A percentile compares a stretch with the other conserved stretches of the same genome.
These are phyloP conservation scores for Loxodonta africana DNA, from an alignment of 2,113 vertebrate genomes.

Conservation along the genomic window DNA sequence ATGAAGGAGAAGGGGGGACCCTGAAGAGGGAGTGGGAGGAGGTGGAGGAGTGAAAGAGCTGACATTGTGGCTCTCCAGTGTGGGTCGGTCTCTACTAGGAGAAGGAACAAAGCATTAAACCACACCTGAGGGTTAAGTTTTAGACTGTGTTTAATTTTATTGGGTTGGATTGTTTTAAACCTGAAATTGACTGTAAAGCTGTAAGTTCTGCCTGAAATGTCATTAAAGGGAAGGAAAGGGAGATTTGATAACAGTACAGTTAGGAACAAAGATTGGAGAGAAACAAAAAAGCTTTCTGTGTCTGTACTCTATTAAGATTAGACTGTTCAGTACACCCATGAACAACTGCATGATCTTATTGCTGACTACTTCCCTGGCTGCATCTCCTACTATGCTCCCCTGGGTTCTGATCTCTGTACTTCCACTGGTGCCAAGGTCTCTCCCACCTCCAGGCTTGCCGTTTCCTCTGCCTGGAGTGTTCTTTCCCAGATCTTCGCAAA, in stretches of 20 bases:
- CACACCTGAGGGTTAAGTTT: conserved; percentile 6
- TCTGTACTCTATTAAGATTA: background rate
- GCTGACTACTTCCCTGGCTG: background rate
- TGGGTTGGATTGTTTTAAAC: background rate
- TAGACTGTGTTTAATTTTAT: background rate
- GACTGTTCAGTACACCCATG: background rate
- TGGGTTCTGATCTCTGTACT: background rate
- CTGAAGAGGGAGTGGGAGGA: too few relatives aligned
- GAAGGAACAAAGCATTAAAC: background rate
- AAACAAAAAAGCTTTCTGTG: background rate
- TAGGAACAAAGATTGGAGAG: conserved; percentile 2
- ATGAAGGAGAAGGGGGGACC: background rate
- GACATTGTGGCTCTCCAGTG: background rate
- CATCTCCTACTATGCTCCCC: background rate
- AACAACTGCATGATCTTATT: background rate
- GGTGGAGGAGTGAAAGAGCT: background rate
- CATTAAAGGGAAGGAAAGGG: background rate
- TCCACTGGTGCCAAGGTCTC: background rate
- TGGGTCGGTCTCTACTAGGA: background rate
- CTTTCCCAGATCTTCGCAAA: background rate
- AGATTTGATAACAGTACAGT: background rate
- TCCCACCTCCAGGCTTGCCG: background rate
- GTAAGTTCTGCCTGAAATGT: background rate
- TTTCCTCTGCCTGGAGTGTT: background rate
- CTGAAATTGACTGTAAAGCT: background rate